Evolutionary conservation across 2,797 vertebrate species (phyloP).

Genomic region (Delichon dasypus): DNA sequence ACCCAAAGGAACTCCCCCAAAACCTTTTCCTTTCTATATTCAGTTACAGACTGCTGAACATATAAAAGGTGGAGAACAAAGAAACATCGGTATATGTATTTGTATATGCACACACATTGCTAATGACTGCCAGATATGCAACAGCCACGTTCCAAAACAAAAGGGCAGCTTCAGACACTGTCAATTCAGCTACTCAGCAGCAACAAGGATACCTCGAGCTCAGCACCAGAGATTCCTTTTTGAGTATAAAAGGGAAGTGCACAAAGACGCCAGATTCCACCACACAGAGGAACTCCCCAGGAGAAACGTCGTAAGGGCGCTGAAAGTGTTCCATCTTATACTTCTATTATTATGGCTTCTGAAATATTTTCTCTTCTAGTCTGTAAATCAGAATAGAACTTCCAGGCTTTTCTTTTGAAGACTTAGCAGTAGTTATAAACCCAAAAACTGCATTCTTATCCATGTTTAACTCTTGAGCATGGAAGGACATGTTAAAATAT

Average conservation of each 20-base stretch:
- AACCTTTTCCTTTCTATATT: not conserved
- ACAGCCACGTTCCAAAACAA: not conserved
- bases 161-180: not conserved
- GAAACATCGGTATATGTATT: not conserved
- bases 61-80: not conserved
- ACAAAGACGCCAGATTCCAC: not conserved
- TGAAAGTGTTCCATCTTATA: not conserved
- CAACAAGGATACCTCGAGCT: not conserved
- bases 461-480: not conserved
- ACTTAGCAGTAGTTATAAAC: not conserved
- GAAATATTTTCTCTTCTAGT: not conserved
- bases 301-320: not conserved
- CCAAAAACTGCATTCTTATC: not conserved
- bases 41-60: not conserved
- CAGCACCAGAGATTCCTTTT: not conserved
- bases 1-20: not conserved
- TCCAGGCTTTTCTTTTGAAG: not conserved
- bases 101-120: not conserved
- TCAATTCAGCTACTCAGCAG: not conserved
- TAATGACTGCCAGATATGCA: not conserved
- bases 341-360: not conserved
- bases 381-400: not conserved
- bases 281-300: fast-evolving
- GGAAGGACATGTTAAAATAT: not conserved
- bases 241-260: not conserved